Evolutionary conservation across 2,113 vertebrate genomes (phyloP).

Genomic region (Microcebus griseorufus): DNA sequence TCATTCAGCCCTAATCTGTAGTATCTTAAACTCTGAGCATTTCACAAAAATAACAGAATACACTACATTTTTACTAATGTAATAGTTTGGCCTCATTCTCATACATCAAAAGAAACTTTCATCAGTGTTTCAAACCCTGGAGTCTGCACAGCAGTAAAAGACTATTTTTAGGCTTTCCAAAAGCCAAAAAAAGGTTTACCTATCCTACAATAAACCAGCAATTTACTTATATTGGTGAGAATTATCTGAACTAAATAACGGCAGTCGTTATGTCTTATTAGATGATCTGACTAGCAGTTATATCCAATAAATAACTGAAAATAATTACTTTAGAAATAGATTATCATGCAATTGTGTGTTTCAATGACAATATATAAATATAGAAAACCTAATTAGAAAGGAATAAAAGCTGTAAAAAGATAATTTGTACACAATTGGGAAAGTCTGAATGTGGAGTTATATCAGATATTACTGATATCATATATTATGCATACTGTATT

Average conservation of each 20-base stretch:
- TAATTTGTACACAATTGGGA: background rate
- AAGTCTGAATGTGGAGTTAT: background rate
- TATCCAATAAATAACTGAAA: background rate
- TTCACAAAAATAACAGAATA: slow-evolving; percentile 1
- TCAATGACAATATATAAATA: background rate
- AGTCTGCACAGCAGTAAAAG: background rate
- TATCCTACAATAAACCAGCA: background rate
- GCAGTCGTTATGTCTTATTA: background rate
- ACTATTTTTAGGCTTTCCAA: background rate
- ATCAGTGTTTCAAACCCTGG: background rate
- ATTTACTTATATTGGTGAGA: background rate
- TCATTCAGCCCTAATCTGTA: background rate
- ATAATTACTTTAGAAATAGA: background rate
- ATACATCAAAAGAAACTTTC: background rate
- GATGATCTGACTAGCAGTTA: background rate
- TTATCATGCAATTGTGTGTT: background rate
- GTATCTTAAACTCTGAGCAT: background rate
- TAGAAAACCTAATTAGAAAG: background rate
- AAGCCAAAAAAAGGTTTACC: background rate
- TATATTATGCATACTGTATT: background rate
- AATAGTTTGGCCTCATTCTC: background rate
- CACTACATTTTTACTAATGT: background rate
- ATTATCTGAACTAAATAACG: background rate
- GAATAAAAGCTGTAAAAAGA: background rate
- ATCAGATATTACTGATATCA: background rate